These are phyloP conservation scores for Aspidapion aeneum DNA, from an alignment of 2,888 invertebrate species.

Conservation along the genomic window DNA sequence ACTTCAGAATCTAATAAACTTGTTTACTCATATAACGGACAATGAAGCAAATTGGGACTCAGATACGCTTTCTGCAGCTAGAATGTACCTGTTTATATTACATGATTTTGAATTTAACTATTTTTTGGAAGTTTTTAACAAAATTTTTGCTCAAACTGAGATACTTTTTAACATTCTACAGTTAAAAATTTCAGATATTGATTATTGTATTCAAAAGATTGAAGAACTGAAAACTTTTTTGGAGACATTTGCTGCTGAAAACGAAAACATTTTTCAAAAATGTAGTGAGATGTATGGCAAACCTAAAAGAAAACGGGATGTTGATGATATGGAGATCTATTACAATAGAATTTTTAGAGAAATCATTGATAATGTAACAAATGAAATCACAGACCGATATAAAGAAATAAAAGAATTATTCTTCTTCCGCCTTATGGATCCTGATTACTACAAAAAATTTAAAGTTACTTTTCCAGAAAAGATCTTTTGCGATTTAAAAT, in stretches of 20 bases:
- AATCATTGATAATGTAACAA: no score
- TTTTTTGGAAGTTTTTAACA: conserved; percentile 11
- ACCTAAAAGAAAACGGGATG: no score
- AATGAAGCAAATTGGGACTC: conserved; percentile 8
- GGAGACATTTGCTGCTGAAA: conserved; percentile 7
- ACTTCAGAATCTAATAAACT: conserved; percentile 4
- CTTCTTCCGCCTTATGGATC: no score
- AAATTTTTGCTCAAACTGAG: conserved; percentile 5
- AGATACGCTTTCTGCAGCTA: conserved; percentile 3
- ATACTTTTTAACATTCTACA: conserved; percentile 6
- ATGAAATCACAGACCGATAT: no score
- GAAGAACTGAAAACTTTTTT: conserved; percentile 2
- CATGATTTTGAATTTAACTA: conserved; percentile 13
- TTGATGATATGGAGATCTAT: no score
- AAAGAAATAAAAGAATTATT: no score
- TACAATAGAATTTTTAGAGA: no score
- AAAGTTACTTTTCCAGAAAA: no score
- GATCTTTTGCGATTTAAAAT: no score
- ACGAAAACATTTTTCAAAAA: no score
- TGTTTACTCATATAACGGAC: conserved; percentile 2
- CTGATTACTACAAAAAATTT: no score
- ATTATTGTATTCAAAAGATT: conserved; percentile 9
- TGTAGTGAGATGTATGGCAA: no score
- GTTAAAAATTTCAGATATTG: conserved; percentile 11
- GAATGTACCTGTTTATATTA: conserved; percentile 9